Conservation (phyloP, 2,113 vertebrate species). For the Leuciscus idus region DNA sequence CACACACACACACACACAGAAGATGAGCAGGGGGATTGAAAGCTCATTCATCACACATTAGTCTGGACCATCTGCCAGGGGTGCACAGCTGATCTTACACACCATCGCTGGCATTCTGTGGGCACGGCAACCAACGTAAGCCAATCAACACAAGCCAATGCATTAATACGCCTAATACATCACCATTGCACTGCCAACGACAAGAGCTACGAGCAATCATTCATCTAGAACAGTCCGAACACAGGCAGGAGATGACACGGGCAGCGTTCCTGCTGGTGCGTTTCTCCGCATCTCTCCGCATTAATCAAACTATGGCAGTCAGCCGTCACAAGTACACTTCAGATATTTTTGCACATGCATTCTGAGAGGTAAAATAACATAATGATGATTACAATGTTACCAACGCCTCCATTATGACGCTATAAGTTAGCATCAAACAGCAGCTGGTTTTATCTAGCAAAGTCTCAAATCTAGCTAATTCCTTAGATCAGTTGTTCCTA, state of each 20-base stretch:
- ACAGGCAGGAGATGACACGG: not conserved
- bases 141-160: slow-evolving; percentile 1
- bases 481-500: not conserved
- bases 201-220: slow-evolving; percentile 13
- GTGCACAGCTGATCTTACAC: slow-evolving; percentile 14
- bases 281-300: not conserved
- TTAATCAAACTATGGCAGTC: not conserved
- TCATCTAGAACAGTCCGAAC: not conserved
- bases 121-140: not conserved
- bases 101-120: not conserved
- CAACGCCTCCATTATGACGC: not conserved
- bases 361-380: not conserved
- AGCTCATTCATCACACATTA: slow-evolving; percentile 34
- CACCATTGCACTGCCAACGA: not conserved
- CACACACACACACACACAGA: slow-evolving; percentile 26
- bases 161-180: slow-evolving; percentile 33
- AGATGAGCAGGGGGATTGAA: slow-evolving; percentile 8
- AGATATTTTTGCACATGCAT: not conserved
- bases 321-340: not conserved
- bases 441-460: not conserved
- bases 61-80: slow-evolving; percentile 13
- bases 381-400: not conserved
- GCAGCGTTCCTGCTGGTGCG: not conserved
- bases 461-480: no score
- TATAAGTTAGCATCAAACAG: not conserved